Evolutionary conservation across 2,888 invertebrate genomes (phyloP).

Genomic region (Blera fallax): DNA sequence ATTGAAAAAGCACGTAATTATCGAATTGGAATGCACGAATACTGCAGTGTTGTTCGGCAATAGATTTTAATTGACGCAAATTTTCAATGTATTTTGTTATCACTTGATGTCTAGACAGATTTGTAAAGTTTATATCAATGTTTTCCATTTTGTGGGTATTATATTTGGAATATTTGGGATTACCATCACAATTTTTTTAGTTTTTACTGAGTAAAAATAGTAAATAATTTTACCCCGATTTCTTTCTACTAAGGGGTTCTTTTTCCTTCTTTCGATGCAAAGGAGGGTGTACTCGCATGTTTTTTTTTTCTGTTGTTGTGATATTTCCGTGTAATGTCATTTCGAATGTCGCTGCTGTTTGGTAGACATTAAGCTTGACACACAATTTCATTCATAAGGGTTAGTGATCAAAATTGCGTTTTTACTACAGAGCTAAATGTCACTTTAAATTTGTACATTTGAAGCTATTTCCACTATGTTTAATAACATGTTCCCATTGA

Average conservation of each 20-base stretch:
- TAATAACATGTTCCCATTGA: no score
- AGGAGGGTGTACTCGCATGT: background rate
- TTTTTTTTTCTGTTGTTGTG: slow-evolving; percentile 23
- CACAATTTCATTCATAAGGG: background rate
- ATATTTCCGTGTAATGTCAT: slow-evolving; percentile 6
- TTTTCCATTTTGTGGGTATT: slow-evolving; percentile 67
- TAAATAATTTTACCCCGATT: background rate
- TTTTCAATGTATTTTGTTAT: slow-evolving; percentile 83
- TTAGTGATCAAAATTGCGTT: no score
- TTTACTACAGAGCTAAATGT: no score
- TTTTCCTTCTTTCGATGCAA: background rate
- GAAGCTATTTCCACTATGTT: no score
- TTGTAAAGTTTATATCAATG: slow-evolving; percentile 71
- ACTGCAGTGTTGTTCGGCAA: slow-evolving; percentile 84
- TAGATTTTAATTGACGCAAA: slow-evolving; percentile 84
- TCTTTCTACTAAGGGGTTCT: background rate
- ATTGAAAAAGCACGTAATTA: slow-evolving; percentile 83
- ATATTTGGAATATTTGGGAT: background rate
- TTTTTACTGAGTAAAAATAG: background rate
- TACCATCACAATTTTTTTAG: slow-evolving; percentile 25
- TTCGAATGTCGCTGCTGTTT: background rate
- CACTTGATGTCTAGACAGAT: slow-evolving; percentile 80
- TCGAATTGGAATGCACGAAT: slow-evolving; percentile 86
- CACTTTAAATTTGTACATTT: no score
- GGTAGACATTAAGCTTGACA: background rate